A percentile compares a stretch with the other conserved stretches of the same genome.
These are phyloP conservation scores for Yponomeuta malinellus DNA, from an alignment of 2,888 invertebrate genomes.

Conservation along the genomic window DNA sequence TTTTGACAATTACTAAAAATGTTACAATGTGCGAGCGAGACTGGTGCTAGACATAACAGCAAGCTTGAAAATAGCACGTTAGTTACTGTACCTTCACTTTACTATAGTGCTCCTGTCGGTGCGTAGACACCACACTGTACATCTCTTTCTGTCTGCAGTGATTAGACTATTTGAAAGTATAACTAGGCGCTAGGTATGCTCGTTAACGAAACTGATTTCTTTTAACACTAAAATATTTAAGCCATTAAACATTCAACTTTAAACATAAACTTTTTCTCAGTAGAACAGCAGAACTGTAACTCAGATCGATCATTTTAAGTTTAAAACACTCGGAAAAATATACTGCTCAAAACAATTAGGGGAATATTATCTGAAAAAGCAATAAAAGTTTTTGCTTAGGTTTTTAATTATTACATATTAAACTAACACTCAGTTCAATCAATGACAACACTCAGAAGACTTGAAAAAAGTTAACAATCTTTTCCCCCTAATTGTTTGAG, in stretches of 20 bases:
- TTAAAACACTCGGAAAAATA: too few relatives aligned
- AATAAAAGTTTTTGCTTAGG: too few relatives aligned
- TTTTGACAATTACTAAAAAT: too few relatives aligned
- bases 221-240: not conserved
- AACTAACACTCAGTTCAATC: too few relatives aligned
- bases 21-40: too few relatives aligned
- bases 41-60: too few relatives aligned
- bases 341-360: too few relatives aligned
- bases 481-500: too few relatives aligned
- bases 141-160: conserved; percentile 28
- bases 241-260: not conserved
- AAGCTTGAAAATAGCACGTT: not conserved
- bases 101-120: not conserved
- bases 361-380: too few relatives aligned
- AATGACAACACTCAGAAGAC: too few relatives aligned
- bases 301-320: not conserved
- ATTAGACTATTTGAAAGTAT: conserved; percentile 54
- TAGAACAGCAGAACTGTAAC: not conserved
- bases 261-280: not conserved
- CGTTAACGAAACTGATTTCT: conserved; percentile 29
- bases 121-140: not conserved
- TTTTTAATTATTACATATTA: too few relatives aligned
- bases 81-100: not conserved
- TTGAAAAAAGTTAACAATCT: too few relatives aligned
- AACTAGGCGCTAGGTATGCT: conserved; percentile 45